Evolutionary conservation across 1,140 invertebrate species (phyloP).

Genomic region (Conopomorpha cramerella): DNA sequence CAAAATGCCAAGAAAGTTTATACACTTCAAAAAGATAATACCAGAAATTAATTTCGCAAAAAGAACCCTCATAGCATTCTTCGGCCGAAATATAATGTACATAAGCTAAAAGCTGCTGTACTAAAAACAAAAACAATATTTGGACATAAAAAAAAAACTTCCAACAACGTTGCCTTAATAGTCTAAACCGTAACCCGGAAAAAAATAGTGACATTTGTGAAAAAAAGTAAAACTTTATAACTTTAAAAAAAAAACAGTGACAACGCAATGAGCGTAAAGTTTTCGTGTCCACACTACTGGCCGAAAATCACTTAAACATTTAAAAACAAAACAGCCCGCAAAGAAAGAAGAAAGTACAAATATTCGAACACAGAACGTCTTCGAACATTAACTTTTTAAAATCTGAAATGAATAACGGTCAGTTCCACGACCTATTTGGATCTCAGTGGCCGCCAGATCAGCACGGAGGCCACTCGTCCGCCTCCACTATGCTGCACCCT

Average conservation of each 20-base stretch:
- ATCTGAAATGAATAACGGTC: constrained; percentile 41
- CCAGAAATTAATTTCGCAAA: constrained; percentile 53
- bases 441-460: constrained; percentile 58
- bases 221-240: too few relatives aligned
- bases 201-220: constrained; percentile 32
- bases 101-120: constrained; percentile 50
- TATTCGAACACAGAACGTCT: not conserved
- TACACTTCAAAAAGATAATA: constrained; percentile 55
- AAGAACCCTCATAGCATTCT: constrained; percentile 46
- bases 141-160: constrained; percentile 30
- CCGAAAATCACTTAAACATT: constrained; percentile 6
- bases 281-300: constrained; percentile 2
- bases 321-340: not conserved
- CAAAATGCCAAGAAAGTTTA: constrained; percentile 56
- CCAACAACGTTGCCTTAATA: constrained; percentile 41
- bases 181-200: constrained; percentile 26
- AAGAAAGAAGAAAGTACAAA: not conserved
- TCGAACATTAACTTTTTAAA: constrained; percentile 6
- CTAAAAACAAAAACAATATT: constrained; percentile 31
- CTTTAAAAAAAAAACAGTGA: too few relatives aligned
- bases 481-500: constrained; percentile 32
- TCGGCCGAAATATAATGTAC: constrained; percentile 48
- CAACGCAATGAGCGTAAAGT: not conserved
- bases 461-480: constrained; percentile 47
- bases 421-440: constrained; percentile 55